Evolutionary conservation across 2,797 vertebrate species (phyloP).

Genomic region (Molothrus aeneus): DNA sequence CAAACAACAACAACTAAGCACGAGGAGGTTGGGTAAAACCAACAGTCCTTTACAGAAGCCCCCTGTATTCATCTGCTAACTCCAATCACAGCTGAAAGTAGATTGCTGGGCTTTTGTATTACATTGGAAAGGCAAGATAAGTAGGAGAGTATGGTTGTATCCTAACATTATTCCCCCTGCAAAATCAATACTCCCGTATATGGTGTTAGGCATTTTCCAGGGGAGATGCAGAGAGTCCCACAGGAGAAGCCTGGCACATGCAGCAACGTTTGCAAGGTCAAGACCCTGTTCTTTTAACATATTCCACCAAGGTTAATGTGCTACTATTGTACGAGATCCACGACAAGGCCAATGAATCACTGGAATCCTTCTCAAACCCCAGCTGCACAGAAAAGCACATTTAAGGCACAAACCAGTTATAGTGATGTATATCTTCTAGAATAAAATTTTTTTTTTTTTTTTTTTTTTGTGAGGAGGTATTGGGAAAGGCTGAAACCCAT

Average conservation of each 20-base stretch:
- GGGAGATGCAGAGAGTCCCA: neutral
- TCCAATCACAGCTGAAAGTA: neutral
- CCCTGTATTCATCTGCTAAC: neutral
- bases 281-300: neutral
- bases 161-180: neutral
- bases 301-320: neutral
- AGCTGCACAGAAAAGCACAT: neutral
- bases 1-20: neutral
- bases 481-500: neutral
- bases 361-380: neutral
- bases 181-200: neutral
- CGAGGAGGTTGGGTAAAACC: neutral
- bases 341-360: neutral
- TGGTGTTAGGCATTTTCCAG: neutral
- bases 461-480: neutral
- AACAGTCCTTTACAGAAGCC: neutral
- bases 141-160: neutral
- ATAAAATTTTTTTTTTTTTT: neutral
- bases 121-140: conserved; percentile 8
- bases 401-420: neutral
- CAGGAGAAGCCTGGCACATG: neutral
- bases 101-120: neutral
- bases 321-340: neutral
- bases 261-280: neutral
- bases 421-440: neutral